These are phyloP conservation scores for Leucopsar rothschildi DNA, from an alignment of 2,113 vertebrate species.

Conservation along the genomic window DNA sequence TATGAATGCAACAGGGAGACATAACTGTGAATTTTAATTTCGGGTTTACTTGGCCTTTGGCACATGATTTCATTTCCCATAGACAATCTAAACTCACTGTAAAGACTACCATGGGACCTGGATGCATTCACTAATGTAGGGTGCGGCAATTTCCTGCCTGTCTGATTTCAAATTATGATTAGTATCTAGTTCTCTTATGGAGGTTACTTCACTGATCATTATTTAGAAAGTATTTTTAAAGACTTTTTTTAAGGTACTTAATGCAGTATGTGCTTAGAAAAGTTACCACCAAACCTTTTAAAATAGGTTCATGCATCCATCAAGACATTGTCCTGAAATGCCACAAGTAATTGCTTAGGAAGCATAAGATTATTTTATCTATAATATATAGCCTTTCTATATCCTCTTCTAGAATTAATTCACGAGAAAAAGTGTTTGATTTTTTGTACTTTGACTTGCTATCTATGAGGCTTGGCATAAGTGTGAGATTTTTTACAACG, in stretches of 20 bases:
- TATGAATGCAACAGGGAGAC: conserved; percentile 58
- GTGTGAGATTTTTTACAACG: neutral
- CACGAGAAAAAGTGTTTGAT: neutral
- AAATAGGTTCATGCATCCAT: neutral
- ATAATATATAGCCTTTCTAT: neutral
- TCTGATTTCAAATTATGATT: conserved; percentile 28
- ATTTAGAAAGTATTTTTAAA: neutral
- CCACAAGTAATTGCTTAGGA: neutral
- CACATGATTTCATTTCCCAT: conserved; percentile 35
- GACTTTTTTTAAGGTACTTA: neutral
- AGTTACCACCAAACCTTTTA: neutral
- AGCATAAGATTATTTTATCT: neutral
- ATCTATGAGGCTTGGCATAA: neutral
- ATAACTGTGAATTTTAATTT: conserved; percentile 62
- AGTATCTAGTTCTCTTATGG: neutral
- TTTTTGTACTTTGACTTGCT: neutral
- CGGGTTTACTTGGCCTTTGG: conserved; percentile 40
- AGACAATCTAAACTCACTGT: conserved; percentile 29
- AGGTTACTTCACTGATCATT: neutral
- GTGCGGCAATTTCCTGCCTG: conserved; percentile 56
- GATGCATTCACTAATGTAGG: conserved; percentile 33
- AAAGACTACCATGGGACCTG: conserved; percentile 45
- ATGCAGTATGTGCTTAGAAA: neutral
- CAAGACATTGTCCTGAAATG: neutral
- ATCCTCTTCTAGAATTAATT: neutral